Conservation (phyloP, 2,797 vertebrate species). For the Neosalanx taihuensis region DNA sequence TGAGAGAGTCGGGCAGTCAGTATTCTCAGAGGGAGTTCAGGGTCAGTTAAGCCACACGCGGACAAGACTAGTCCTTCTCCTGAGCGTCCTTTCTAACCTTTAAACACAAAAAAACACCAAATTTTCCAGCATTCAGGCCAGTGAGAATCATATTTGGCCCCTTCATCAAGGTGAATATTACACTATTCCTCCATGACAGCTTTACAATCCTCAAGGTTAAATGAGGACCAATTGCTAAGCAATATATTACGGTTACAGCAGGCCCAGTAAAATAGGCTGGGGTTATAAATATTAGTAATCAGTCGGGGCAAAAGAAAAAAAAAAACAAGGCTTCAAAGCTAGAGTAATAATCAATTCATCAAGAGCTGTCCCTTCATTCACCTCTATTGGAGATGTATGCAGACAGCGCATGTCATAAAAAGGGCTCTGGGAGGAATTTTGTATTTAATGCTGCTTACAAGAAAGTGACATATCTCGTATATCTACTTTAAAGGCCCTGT, state of each 20-base stretch:
- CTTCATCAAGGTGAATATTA: constrained; percentile 55
- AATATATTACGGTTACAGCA: constrained; percentile 63
- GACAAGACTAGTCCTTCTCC: constrained; percentile 1
- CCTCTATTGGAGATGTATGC: constrained; percentile 58
- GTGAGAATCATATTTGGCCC: constrained; percentile 38
- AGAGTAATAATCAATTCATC: constrained; percentile 76
- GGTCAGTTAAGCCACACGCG: neutral
- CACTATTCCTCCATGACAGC: constrained; percentile 56
- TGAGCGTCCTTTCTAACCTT: neutral
- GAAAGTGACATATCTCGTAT: constrained; percentile 52
- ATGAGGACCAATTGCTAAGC: constrained; percentile 66
- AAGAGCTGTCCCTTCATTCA: constrained; percentile 72
- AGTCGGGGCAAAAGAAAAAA: constrained; percentile 47
- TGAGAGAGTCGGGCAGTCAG: neutral
- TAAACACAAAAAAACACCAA: constrained; percentile 18
- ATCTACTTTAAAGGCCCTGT: constrained; percentile 48
- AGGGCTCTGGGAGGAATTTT: constrained; percentile 57
- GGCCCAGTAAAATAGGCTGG: constrained; percentile 68
- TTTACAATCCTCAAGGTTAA: constrained; percentile 67
- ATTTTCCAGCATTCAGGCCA: constrained; percentile 38
- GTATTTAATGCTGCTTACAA: constrained; percentile 48
- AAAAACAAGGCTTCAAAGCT: constrained; percentile 39
- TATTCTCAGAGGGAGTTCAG: constrained; percentile 12
- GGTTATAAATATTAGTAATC: constrained; percentile 84
- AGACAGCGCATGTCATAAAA: constrained; percentile 59